These are phyloP conservation scores for Nectonema munidae DNA, from an alignment of 2,888 invertebrate species.

Conservation along the genomic window DNA sequence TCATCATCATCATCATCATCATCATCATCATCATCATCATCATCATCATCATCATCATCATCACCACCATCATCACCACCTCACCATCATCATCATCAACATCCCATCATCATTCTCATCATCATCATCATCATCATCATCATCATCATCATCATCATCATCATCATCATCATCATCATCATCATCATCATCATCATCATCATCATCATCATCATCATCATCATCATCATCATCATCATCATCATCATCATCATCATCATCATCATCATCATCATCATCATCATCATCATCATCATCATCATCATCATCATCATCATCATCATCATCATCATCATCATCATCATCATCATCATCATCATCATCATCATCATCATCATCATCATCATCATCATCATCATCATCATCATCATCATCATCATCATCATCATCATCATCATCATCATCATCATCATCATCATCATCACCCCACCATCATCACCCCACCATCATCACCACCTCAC, in stretches of 20 bases:
- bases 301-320: neutral
- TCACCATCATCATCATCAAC: too few relatives aligned
- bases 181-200: constrained; percentile 10
- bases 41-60: too few relatives aligned
- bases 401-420: neutral
- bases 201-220: constrained; percentile 6
- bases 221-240: neutral
- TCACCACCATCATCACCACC: too few relatives aligned
- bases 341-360: neutral
- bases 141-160: constrained; percentile 10
- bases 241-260: constrained; percentile 8
- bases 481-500: constrained; percentile 19
- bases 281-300: neutral
- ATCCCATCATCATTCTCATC: too few relatives aligned
- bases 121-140: too few relatives aligned
- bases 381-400: neutral
- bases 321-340: neutral
- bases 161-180: constrained; percentile 11
- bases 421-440: neutral
- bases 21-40: too few relatives aligned
- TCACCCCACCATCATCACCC: too few relatives aligned
- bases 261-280: neutral
- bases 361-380: neutral
- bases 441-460: constrained; percentile 21
- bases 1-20: too few relatives aligned